Conservation (phyloP, 2,888 invertebrate genomes). For the Drosophila macrothrix region DNA sequence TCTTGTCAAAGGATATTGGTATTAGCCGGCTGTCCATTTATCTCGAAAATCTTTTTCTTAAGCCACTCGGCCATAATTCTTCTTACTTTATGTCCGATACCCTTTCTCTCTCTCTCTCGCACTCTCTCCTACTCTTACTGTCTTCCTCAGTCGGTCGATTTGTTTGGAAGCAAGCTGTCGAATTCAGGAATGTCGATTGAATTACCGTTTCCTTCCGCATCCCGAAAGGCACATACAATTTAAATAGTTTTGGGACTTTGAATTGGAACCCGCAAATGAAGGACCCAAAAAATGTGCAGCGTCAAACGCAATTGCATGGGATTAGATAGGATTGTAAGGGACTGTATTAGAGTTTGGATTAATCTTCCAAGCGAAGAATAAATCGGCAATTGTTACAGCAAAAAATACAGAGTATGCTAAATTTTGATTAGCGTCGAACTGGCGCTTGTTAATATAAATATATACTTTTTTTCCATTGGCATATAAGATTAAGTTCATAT, state of each 20-base stretch:
- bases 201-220: constrained; percentile 72
- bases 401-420: constrained; percentile 12
- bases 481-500: not conserved
- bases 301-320: constrained; percentile 24
- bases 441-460: not conserved
- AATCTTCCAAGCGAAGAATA: not conserved
- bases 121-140: not conserved
- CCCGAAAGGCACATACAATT: constrained; percentile 37
- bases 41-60: constrained; percentile 45
- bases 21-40: constrained; percentile 69
- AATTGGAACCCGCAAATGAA: constrained; percentile 4
- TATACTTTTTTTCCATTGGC: not conserved
- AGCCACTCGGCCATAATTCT: constrained; percentile 66
- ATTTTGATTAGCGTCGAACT: not conserved
- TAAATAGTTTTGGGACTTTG: constrained; percentile 48
- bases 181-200: constrained; percentile 47
- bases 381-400: not conserved
- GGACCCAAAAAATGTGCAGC: constrained; percentile 35
- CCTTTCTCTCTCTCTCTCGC: not conserved
- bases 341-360: not conserved
- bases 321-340: constrained; percentile 6
- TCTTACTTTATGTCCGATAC: constrained; percentile 60
- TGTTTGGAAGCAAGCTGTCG: constrained; percentile 65
- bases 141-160: constrained; percentile 28
- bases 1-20: constrained; percentile 79